A percentile compares a stretch with the other conserved stretches of the same genome.
These are phyloP conservation scores for Dermatemys mawii DNA, from an alignment of 2,113 vertebrate species.

Conservation along the genomic window DNA sequence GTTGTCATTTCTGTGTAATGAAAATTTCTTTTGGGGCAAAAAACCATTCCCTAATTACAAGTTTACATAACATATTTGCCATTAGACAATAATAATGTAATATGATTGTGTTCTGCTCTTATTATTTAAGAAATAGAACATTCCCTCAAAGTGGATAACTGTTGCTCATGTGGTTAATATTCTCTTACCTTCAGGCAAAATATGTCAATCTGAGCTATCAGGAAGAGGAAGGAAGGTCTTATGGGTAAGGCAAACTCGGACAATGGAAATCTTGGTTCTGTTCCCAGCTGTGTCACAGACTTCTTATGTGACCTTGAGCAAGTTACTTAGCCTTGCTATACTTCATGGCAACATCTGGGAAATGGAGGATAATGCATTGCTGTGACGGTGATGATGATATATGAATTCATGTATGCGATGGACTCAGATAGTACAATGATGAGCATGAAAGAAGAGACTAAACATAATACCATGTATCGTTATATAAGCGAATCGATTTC, in stretches of 20 bases:
- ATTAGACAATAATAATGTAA: conserved; percentile 23
- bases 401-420: neutral
- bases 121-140: neutral
- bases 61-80: conserved; percentile 26
- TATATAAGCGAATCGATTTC: neutral
- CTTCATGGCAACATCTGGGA: neutral
- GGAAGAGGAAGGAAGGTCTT: neutral
- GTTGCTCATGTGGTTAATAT: neutral
- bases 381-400: neutral
- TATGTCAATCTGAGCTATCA: neutral
- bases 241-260: neutral
- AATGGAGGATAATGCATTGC: neutral
- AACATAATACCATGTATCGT: neutral
- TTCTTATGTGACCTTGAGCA: neutral
- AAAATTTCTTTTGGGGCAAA: conserved; percentile 34
- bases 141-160: neutral
- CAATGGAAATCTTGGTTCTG: neutral
- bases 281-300: neutral
- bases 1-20: neutral
- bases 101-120: neutral
- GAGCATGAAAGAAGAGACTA: neutral
- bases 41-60: conserved; percentile 10
- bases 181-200: neutral
- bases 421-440: neutral
- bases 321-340: neutral